Evolutionary conservation across 2,797 vertebrate genomes (phyloP), one percentile per base, ranked within the genome.

Genomic region (Nothura maculosa): DNA sequence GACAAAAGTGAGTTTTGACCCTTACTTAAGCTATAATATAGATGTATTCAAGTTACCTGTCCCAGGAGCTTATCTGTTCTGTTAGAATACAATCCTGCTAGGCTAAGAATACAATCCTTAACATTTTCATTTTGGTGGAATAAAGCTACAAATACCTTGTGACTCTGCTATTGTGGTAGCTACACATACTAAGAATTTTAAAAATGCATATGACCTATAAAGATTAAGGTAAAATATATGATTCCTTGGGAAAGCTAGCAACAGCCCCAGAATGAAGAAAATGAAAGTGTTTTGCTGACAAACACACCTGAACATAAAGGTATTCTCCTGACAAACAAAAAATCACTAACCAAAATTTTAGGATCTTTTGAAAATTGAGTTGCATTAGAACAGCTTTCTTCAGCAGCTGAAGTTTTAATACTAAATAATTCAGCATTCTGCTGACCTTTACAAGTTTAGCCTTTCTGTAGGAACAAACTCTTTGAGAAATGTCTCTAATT

Each of bases 401-500:
- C 78, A 86, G 80, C 60, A 85, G 27, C 30, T 0, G 0, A 69
- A 5, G 6, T 74, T 89, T 81, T 85, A 94, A 81, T 34, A 62
- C 67, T 62, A 87, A 93, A 79, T 83, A 93, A 87, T 73, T 89
- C 69, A 47, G 45, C 58, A 55, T 91, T 92, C 66, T 90, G 61
- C 73, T 92, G 90, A 87, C 79, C 84, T 93, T 93, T 89, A 76
- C 55, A 77, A 70, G 79, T 81, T 87, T 73, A 81, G 32, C 40
- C 25, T 81, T 87, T 87, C 60, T 81, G 50, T n/a, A 63, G 77
- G 63, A 92, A 76, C 52, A 84, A 85, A 81, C 60, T 47, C 55
- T 84, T 85, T 93, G 83, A 92, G 81, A 90, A 89, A 92, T 85
- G 24, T 87, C 72, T 87, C 66, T 85, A 89, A 90, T 89, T 90